Evolutionary conservation across 1,140 invertebrate species (phyloP).

Genomic region (Heliconius melpomene): DNA sequence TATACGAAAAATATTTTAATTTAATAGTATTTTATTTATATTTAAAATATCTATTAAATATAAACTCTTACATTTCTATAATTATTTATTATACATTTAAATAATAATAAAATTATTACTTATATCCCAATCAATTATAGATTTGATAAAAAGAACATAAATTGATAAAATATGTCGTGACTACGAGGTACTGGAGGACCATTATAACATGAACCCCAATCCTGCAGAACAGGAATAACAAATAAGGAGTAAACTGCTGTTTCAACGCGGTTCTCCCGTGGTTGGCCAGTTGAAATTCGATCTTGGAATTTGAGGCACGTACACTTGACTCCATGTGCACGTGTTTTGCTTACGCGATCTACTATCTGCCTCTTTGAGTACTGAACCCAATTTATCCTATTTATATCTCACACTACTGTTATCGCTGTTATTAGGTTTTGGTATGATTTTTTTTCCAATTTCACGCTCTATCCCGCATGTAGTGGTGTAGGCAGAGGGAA

Average conservation of each 20-base stretch:
- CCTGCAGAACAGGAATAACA: background rate
- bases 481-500: no score
- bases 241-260: conserved; percentile 15
- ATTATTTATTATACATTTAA: no score
- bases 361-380: conserved; percentile 37
- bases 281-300: conserved; percentile 34
- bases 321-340: conserved; percentile 38
- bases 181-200: conserved; percentile 9
- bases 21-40: no score
- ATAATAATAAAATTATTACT: background rate
- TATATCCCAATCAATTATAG: conserved; percentile 13
- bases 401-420: conserved; percentile 34
- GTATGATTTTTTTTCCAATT: background rate
- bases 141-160: conserved; percentile 12
- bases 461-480: no score
- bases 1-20: no score
- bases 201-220: conserved; percentile 21
- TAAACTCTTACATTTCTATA: no score
- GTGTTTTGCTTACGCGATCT: conserved; percentile 41
- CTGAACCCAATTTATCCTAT: conserved; percentile 35
- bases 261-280: conserved; percentile 29
- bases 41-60: no score
- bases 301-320: conserved; percentile 40
- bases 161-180: conserved; percentile 18
- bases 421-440: conserved; percentile 30